phyloP scores from a whole-genome alignment of 2,888 invertebrate genomes.

The Pristionchus entomophagus region DNA sequence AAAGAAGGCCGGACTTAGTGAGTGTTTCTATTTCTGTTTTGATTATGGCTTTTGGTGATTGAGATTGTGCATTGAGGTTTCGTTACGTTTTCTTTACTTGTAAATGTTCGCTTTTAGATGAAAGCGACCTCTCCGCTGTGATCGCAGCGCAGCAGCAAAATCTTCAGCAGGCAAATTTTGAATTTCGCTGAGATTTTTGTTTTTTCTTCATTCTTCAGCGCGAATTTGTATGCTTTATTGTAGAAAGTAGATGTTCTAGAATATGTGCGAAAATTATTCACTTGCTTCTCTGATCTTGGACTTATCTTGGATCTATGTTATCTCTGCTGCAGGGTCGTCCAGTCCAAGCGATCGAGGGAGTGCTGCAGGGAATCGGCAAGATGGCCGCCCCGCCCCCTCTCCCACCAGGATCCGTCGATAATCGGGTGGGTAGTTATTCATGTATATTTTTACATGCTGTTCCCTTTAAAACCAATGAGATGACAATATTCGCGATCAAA shows the following conservation, averaged over 20 bases:
- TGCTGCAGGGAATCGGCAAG: conserved; percentile 32
- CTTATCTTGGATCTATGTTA: neutral
- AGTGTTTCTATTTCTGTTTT: neutral
- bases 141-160: conserved; percentile 17
- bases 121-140: conserved; percentile 14
- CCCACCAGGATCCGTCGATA: neutral
- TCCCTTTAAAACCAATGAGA: no score
- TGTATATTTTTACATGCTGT: no score
- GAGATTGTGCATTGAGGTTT: neutral
- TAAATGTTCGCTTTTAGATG: neutral
- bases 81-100: neutral
- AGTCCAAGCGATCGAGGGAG: conserved; percentile 22
- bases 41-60: neutral
- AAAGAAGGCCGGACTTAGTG: conserved; percentile 32
- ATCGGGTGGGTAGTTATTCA: neutral
- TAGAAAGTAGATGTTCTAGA: no score
- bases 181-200: neutral
- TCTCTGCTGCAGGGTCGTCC: neutral
- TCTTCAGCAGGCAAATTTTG: neutral
- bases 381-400: conserved; percentile 21
- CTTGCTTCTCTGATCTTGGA: no score
- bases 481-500: no score
- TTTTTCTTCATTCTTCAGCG: no score
- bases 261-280: no score
- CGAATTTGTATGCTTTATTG: no score